Base-by-base conservation (phyloP, 2,113 vertebrate genomes). In the Eublepharis macularius region DNA sequence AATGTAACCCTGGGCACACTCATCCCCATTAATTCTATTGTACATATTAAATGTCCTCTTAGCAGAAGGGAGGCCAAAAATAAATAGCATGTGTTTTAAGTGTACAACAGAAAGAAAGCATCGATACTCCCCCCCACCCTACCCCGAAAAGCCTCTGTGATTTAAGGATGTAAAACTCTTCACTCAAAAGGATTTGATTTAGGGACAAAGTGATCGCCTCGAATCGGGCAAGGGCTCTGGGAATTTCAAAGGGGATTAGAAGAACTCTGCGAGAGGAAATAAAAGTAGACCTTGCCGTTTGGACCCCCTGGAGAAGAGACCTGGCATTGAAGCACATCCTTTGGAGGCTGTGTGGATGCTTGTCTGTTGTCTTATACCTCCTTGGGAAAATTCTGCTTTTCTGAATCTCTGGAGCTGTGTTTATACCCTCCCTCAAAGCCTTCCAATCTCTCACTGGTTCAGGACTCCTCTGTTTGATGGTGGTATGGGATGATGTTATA, bases 1-100 rank as follows among this genome's bases (percentile, higher is more conserved):
- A 94, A 92, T 78, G 91, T 94, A 94, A 94, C 94, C 93, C 93
- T 94, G 94, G 92, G 92, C 94, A 94, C 92, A 92, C 70, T 94
- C 92, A 91, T 93, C 92, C 93, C 92, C 92, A 94, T 94, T 94
- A 95, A 95, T 95, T 95, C 94, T 91, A 95, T 91, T 95, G 94
- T 95, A 94, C 94, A 95, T 94, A 95, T 92, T 94, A 94, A 94
- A 95, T 92, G 93, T 95, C 92, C 91, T 92, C 88, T 93, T 91
- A 85, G 91, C 94, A 94, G 91, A 94, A 94, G 94, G 93, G 94
- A 94, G 93, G 85, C 94, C 83, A 91, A 95, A 94, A 94, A 95
- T 92, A 94, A 95, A 95, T 94, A 94, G 89, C 92, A 92, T 94
- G 91, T 93, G 89, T 94, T 94, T 93, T 88, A 95, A 94, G 92